Conservation (phyloP, 2,888 invertebrate species). For the Monochamus alternatus region DNA sequence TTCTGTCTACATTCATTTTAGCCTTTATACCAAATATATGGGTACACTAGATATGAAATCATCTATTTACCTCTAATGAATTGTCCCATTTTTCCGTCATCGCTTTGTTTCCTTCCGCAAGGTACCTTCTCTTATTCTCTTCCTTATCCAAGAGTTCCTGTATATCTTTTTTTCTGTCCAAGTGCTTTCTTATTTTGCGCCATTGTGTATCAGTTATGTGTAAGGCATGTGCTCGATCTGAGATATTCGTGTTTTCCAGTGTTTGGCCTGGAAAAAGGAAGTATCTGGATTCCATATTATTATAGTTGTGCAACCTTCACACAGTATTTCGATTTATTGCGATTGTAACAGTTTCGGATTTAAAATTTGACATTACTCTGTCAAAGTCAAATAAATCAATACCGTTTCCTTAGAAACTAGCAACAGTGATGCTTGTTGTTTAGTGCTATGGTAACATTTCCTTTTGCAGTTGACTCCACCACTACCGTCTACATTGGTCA, state of each 20-base stretch:
- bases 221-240: conserved; percentile 64
- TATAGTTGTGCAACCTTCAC: not conserved
- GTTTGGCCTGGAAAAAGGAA: conserved; percentile 65
- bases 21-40: not conserved
- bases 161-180: conserved; percentile 61
- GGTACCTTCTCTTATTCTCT: conserved; percentile 64
- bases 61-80: conserved; percentile 65
- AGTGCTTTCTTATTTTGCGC: conserved; percentile 64
- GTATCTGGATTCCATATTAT: conserved; percentile 65
- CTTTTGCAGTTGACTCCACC: not conserved
- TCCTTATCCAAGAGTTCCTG: conserved; percentile 66
- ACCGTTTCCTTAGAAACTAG: conserved; percentile 4
- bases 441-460: not conserved
- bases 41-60: not conserved
- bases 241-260: conserved; percentile 63
- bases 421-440: not conserved
- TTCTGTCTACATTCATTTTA: no score
- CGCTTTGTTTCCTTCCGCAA: conserved; percentile 68
- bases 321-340: not conserved
- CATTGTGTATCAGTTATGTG: conserved; percentile 63
- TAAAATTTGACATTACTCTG: conserved; percentile 17
- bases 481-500: no score
- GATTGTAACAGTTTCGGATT: not conserved
- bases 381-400: conserved; percentile 21
- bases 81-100: conserved; percentile 71